phyloP scores from a whole-genome alignment of 2,113 vertebrate species.

The Piliocolobus tephrosceles region DNA sequence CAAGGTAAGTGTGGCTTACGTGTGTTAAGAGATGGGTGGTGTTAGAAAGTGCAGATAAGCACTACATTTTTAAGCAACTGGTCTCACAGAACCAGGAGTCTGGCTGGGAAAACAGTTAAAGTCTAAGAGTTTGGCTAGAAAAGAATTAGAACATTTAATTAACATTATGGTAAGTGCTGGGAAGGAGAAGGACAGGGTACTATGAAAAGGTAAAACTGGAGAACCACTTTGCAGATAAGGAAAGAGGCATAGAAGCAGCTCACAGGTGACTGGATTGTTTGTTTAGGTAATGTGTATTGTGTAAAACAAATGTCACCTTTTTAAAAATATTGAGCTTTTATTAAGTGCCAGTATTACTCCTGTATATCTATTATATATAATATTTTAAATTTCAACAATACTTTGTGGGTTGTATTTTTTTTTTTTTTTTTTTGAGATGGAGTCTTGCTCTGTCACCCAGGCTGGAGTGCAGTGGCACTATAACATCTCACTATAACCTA shows the following conservation, averaged over 20 bases:
- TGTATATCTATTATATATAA: not conserved
- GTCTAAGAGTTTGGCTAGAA: too few relatives aligned
- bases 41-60: not conserved
- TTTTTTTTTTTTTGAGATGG: too few relatives aligned
- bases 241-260: not conserved
- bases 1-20: not conserved
- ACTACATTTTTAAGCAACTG: too few relatives aligned
- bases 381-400: not conserved
- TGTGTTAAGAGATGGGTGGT: not conserved
- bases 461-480: too few relatives aligned
- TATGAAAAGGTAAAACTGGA: slow-evolving; percentile 7
- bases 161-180: not conserved
- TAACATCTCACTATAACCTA: too few relatives aligned
- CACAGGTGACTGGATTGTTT: not conserved
- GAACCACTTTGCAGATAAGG: not conserved
- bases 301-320: not conserved
- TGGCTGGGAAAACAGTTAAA: not conserved
- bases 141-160: slow-evolving; percentile 18
- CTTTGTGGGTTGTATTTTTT: not conserved
- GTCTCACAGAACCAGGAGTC: not conserved
- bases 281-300: not conserved
- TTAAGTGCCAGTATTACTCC: not conserved
- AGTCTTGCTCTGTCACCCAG: too few relatives aligned
- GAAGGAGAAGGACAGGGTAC: not conserved
- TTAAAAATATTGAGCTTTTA: not conserved